Percentiles rank a stretch among this genome's conserved stretches.
Conservation (phyloP, 2,113 vertebrate species). For the Siniperca knerii region DNA sequence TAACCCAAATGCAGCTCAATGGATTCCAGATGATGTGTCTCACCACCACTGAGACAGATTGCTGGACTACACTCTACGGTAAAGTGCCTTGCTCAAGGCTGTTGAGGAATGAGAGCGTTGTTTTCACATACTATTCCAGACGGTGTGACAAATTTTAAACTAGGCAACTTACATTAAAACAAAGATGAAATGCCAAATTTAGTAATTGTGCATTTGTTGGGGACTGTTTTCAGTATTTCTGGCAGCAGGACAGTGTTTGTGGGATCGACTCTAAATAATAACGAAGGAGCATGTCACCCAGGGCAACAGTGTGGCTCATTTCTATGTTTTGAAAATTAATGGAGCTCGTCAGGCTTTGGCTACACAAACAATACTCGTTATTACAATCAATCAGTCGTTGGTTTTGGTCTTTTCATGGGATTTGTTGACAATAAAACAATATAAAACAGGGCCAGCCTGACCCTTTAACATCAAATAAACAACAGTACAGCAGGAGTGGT, state of each 20-base stretch:
- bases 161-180: background rate
- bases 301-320: background rate
- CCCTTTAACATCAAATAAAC: background rate
- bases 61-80: background rate
- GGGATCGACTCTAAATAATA: background rate
- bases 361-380: no score
- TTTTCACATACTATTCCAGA: background rate
- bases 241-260: no score
- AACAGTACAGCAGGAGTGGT: background rate
- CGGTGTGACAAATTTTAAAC: background rate
- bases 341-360: background rate
- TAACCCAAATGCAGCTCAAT: constrained; percentile 24
- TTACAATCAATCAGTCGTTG: no score
- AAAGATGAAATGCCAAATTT: background rate
- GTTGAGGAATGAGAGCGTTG: background rate
- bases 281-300: background rate
- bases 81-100: background rate
- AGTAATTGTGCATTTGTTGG: background rate
- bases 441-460: background rate
- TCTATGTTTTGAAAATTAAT: background rate
- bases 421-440: background rate
- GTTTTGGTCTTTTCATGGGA: no score
- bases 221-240: background rate
- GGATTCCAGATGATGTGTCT: constrained; percentile 42
- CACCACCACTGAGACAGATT: background rate